These are phyloP conservation scores for Selenia dentaria DNA, from an alignment of 2,888 invertebrate species.

Conservation along the genomic window DNA sequence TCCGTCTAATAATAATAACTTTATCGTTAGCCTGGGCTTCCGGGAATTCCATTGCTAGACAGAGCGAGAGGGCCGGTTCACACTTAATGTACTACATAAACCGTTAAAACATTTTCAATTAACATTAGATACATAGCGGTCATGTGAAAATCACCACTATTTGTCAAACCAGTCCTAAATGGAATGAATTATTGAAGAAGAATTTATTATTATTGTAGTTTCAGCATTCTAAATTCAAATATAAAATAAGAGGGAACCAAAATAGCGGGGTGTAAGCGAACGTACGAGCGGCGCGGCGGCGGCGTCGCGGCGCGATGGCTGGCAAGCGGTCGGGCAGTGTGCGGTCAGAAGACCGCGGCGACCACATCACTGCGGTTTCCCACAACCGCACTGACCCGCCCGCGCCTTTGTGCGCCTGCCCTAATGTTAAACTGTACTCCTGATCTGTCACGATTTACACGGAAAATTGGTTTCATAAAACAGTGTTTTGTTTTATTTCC, in stretches of 20 bases:
- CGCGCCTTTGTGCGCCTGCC: conserved; percentile 39
- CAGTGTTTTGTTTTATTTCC: conserved; percentile 31
- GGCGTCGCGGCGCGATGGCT: neutral
- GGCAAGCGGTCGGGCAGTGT: conserved; percentile 27
- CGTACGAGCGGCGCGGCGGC: conserved; percentile 4
- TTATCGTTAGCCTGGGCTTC: too few species aligned
- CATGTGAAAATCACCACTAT: too few species aligned
- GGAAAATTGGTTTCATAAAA: conserved; percentile 43
- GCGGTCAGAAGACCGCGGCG: conserved; percentile 47
- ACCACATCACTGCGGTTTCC: conserved; percentile 52
- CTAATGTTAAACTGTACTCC: conserved; percentile 52
- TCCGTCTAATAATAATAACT: too few species aligned
- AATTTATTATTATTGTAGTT: too few species aligned
- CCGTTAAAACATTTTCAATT: too few species aligned
- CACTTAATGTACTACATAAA: too few species aligned
- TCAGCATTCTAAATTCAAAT: conserved; percentile 8
- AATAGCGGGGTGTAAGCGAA: conserved; percentile 47
- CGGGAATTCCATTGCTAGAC: too few species aligned
- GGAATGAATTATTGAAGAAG: too few species aligned
- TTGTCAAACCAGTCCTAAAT: too few species aligned
- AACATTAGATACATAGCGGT: too few species aligned
- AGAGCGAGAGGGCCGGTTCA: too few species aligned
- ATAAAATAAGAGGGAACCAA: conserved; percentile 40
- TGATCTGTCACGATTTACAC: conserved; percentile 42
- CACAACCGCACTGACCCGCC: conserved; percentile 49